phyloP scores from a whole-genome alignment of 2,888 invertebrate genomes.

The Anticlea derivata region DNA sequence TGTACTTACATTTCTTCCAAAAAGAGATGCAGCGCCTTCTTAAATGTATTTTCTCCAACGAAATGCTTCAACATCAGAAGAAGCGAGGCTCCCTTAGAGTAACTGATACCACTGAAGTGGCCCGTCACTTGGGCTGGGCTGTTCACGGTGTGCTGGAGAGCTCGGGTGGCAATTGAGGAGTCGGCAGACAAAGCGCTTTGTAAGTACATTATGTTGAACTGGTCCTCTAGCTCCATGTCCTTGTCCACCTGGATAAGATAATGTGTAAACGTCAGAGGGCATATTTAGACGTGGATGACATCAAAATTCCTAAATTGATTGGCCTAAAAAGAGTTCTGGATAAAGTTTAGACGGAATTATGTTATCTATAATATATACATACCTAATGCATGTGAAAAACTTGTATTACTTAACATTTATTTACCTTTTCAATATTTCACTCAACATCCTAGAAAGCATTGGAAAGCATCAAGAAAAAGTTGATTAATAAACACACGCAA shows the following conservation, averaged over 20 bases:
- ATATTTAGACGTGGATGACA: too few species aligned
- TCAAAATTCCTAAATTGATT: too few species aligned
- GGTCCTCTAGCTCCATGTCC: slow-evolving; percentile 85
- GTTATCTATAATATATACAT: too few species aligned
- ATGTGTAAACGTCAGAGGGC: too few species aligned
- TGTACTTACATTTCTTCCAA: slow-evolving; percentile 76
- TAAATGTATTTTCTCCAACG: slow-evolving; percentile 81
- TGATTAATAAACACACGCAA: too few species aligned
- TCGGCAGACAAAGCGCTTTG: slow-evolving; percentile 84
- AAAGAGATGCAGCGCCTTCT: slow-evolving; percentile 80
- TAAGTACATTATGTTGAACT: slow-evolving; percentile 88
- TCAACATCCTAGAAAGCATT: neutral
- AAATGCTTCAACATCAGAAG: slow-evolving; percentile 87
- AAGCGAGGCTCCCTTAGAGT: slow-evolving; percentile 86
- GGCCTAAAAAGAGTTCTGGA: too few species aligned
- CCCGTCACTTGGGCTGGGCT: slow-evolving; percentile 85
- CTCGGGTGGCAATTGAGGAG: slow-evolving; percentile 66
- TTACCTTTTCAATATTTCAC: too few species aligned
- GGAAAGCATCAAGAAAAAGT: neutral
- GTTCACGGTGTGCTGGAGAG: slow-evolving; percentile 84
- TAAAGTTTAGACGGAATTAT: too few species aligned
- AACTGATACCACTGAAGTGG: slow-evolving; percentile 87
- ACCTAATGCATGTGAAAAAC: too few species aligned
- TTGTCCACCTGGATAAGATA: slow-evolving; percentile 54
- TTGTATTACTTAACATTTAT: too few species aligned